Evolutionary conservation across 2,797 vertebrate species (phyloP), one percentile per base, ranked within the genome.

Genomic region (Myripristis jacobus): DNA sequence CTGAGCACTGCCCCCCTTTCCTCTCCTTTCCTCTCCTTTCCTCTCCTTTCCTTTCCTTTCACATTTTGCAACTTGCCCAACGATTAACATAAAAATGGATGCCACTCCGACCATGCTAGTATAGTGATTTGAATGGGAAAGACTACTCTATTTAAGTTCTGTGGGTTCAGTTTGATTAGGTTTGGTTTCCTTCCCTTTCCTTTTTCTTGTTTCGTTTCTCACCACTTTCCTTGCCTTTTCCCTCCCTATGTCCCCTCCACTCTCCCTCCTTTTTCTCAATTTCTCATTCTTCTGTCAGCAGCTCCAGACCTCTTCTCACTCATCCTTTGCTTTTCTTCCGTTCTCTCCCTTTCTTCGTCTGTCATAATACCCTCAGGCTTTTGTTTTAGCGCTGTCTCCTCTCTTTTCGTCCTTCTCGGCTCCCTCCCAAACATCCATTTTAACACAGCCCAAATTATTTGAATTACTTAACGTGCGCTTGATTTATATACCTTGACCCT

Each of bases 401-500:
- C 16, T n/a, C 19, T 65, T 61, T 29, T 61, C 61, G 46, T 62
- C 52, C 51, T 6, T 19, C 29, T 18, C 34, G 66, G 22, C 27
- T 47, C 18, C 43, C 6, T 7, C 12, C 61, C 44, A n/a, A n/a
- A n/a, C 24, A 19, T 46, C 21, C 29, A 38, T 6, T 50, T 27
- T 1, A 62, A 29, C 56, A 47, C 46, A 48, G 6, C 59, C 0
- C 9, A 46, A 58, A 59, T 66, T 52, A 78, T 65, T 52, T 27
- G 43, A 85, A 77, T 71, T 54, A 74, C 38, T 74, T 25, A 18
- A 48, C 29, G 57, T 58, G 27, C 55, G 24, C 76, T 73, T 68
- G 24, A 66, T 67, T 72, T 16, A 68, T 24, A 53, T 77, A 57
- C 24, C 29, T 48, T 83, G 74, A 84, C 66, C 59, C 61, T 29